Evolutionary conservation across 2,113 vertebrate species (phyloP).

Genomic region (Sakesphorus luctuosus): DNA sequence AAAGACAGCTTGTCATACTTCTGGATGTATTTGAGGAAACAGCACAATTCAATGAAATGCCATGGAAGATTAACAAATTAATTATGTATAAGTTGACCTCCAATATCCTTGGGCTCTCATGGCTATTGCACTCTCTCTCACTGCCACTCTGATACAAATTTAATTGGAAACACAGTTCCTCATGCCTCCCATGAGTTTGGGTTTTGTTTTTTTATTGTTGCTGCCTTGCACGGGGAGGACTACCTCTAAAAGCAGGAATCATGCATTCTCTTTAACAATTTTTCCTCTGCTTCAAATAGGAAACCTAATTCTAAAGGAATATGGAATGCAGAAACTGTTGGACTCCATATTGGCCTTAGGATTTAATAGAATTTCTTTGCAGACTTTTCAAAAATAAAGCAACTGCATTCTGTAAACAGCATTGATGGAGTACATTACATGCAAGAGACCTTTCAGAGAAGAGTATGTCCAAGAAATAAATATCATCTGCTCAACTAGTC

Average conservation of each 20-base stretch:
- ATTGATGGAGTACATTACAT: neutral
- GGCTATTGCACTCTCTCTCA: neutral
- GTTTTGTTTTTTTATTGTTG: neutral
- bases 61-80: conserved; percentile 31
- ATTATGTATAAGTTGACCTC: conserved; percentile 30
- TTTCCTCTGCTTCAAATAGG: neutral
- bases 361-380: neutral
- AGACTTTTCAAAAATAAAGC: neutral
- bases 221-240: neutral
- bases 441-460: neutral
- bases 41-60: neutral
- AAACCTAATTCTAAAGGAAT: neutral
- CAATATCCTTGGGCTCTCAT: neutral
- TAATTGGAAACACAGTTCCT: neutral
- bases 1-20: neutral
- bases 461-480: neutral
- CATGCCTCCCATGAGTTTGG: neutral
- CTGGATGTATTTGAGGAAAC: conserved; percentile 9
- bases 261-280: neutral
- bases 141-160: neutral
- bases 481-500: neutral
- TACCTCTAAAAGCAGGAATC: neutral
- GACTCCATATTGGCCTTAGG: neutral
- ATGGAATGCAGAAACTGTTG: neutral
- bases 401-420: neutral